phyloP scores from a whole-genome alignment of 1,140 invertebrate species.

The Chymomyza costata region DNA sequence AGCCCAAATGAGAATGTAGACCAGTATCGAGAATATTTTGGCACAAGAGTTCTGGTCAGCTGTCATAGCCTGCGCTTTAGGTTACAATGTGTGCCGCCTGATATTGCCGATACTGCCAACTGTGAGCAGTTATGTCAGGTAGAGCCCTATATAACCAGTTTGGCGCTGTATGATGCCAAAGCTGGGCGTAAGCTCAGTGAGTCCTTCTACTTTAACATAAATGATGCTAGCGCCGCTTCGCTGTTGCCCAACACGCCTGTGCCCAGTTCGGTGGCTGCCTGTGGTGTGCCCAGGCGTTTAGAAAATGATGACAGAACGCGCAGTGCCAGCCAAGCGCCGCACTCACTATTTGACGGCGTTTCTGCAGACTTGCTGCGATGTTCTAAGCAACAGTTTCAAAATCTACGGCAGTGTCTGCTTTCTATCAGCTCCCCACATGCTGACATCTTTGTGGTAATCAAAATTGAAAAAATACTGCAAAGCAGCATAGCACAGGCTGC shows the following conservation, averaged over 20 bases:
- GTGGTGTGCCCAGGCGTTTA: slow-evolving; percentile 46
- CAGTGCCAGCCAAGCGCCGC: slow-evolving; percentile 41
- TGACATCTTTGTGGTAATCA: slow-evolving; percentile 91
- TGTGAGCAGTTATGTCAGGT: slow-evolving; percentile 86
- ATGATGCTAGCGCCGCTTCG: slow-evolving; percentile 80
- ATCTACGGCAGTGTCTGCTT: slow-evolving; percentile 85
- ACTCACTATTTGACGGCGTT: slow-evolving; percentile 61
- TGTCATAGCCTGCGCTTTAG: slow-evolving; percentile 84
- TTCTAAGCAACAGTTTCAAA: slow-evolving; percentile 81
- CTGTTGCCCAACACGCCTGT: slow-evolving; percentile 77
- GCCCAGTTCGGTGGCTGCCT: slow-evolving; percentile 52
- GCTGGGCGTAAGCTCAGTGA: slow-evolving; percentile 91
- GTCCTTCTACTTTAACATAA: slow-evolving; percentile 95
- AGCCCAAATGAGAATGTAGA: slow-evolving; percentile 77
- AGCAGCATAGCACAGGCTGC: slow-evolving; percentile 90
- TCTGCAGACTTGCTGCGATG: slow-evolving; percentile 76
- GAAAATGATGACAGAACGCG: slow-evolving; percentile 36
- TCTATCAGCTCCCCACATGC: slow-evolving; percentile 89
- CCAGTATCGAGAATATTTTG: slow-evolving; percentile 86
- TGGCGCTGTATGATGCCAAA: slow-evolving; percentile 91
- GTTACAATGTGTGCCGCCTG: slow-evolving; percentile 84
- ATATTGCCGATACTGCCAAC: slow-evolving; percentile 78
- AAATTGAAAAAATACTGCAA: slow-evolving; percentile 94
- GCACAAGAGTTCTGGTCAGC: slow-evolving; percentile 87
- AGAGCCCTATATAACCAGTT: slow-evolving; percentile 92